Base-by-base conservation (phyloP, 2,113 vertebrate genomes). In the Xyliphius kryptos region DNA sequence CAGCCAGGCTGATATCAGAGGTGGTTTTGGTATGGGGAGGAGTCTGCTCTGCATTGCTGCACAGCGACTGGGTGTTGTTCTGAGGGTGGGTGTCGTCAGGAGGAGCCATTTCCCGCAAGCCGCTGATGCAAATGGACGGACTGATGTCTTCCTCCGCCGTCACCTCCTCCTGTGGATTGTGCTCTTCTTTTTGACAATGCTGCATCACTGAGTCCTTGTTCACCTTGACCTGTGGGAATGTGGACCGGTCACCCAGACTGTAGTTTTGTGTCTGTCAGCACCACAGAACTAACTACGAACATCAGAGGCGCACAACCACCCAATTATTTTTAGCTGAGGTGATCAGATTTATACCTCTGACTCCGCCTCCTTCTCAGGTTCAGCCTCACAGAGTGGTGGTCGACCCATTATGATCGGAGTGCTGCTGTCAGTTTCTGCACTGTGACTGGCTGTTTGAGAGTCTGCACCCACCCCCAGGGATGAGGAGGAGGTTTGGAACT, bases 1-100 rank as follows among this genome's bases (percentile, higher is more conserved):
- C 92, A 3, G 86, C 74, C 72, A 92, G 82, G 67, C 89, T 92
- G 67, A 87, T 77, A n/a, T 82, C 83, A 47, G 88, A 88, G 0
- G 84, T 82, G 0, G 83, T 88, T 68, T 90, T 89, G n/a, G n/a
- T n/a, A n/a, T n/a, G n/a, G 0, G 87, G 79, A 0, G 87, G 85
- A 1, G 55, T 44, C 13, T 73, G 61, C 6, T 84, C 78, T 0
- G 52, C 41, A 22, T 64, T 76, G 64, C 56, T 26, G 63, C 51
- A 67, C 4, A 58, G 49, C 53, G 78, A 79, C 11, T 76, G 72
- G 55, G 69, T 48, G 2, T 44, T 61, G 5, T 63, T 70, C 68
- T 74, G 80, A 43, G 73, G 17, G 7, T 50, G 52, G 9, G 49
- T 2, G n/a, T 83, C 76, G 0, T 79, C 78, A 0, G 66, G 26